Base-by-base conservation (phyloP, 2,888 invertebrate species). In the Leistus spinibarbis region DNA sequence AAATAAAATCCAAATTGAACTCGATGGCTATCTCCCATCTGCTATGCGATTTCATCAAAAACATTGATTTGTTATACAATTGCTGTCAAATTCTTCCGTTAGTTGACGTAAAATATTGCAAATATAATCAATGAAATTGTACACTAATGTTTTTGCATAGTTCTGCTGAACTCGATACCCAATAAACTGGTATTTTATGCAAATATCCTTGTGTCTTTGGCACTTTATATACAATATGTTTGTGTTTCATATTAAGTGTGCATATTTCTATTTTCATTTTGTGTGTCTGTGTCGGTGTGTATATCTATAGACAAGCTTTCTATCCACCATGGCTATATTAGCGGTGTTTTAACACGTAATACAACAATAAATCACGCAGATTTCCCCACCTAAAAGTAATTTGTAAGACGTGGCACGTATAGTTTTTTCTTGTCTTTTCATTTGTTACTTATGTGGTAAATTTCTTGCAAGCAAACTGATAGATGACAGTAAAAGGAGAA, bases 121-220 rank as follows among this genome's bases (percentile, higher is more conserved):
- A 66, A 66, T 40, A 27, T 66, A 20, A 27, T n/a, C 40, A 66
- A 7, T 60, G 60, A 17, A 60, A 60, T 60, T 22, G 19, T 19
- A 66, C 40, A 40, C 40, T 13, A 66, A 40, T 40, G 40, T 27
- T 40, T 66, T 27, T 53, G 66, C 66, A 66, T 66, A 66, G 53
- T 53, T 66, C 22, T 24, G 17, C 27, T 66, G 66, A 66, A 66
- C 66, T 19, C 20, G 19, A 66, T 66, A 66, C 40, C 40, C n/a
- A 66, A 66, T 66, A 66, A 66, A 62, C 62, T 62, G 24, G 23
- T 62, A 62, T 66, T 66, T 66, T 66, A 66, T 66, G 66, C 40
- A 66, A 40, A 66, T 66, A 40, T 40, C 40, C 40, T 40, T 40
- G 40, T 40, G 40, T 40, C 40, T 40, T 40, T 40, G 2, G 5